Percentiles rank a stretch among this genome's conserved stretches.
Conservation (phyloP, 2,888 invertebrate species). For the Euplagia quadripunctaria region DNA sequence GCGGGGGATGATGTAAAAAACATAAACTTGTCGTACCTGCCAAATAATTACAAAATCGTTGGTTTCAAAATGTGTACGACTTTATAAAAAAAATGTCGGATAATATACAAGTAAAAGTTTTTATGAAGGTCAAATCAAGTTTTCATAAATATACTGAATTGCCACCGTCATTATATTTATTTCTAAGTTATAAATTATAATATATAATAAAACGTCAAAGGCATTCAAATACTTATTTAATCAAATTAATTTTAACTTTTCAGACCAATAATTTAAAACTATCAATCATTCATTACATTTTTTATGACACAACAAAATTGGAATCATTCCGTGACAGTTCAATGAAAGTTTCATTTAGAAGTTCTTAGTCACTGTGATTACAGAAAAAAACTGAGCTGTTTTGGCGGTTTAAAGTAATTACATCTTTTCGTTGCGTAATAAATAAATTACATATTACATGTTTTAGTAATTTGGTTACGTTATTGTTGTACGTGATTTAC, state of each 20-base stretch:
- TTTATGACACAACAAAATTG: constrained; percentile 20
- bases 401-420: constrained; percentile 21
- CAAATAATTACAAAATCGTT: no score
- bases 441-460: constrained; percentile 29
- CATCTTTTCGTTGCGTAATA: constrained; percentile 27
- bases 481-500: constrained; percentile 46
- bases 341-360: constrained; percentile 23
- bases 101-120: no score
- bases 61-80: no score
- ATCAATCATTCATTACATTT: constrained; percentile 17
- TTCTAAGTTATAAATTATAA: no score
- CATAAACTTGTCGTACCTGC: no score
- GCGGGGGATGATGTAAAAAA: no score
- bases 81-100: no score
- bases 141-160: no score
- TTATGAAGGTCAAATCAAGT: no score
- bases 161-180: no score
- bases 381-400: constrained; percentile 19
- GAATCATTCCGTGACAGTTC: constrained; percentile 18
- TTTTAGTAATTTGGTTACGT: constrained; percentile 30
- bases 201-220: neutral
- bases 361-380: constrained; percentile 10
- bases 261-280: constrained; percentile 13
- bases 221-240: constrained; percentile 6
- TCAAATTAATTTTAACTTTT: constrained; percentile 16